Conservation (phyloP, 2,888 invertebrate species). For the Ditula angustiorana region DNA sequence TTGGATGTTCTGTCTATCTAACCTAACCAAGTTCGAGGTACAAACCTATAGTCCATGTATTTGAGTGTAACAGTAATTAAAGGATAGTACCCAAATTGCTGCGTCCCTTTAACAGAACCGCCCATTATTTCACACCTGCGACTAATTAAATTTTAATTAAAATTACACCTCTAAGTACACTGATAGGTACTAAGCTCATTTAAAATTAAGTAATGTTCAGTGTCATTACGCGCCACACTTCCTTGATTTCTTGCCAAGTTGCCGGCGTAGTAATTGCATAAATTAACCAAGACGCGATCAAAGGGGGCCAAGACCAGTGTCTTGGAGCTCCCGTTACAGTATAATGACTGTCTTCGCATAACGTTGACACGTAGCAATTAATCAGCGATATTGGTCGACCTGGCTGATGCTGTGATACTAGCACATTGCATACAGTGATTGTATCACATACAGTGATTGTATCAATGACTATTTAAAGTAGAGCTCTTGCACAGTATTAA, state of each 20-base stretch:
- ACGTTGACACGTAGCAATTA: conserved; percentile 1
- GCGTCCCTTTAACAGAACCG: background rate
- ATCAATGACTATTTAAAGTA: too few species aligned
- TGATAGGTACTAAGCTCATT: conserved; percentile 20
- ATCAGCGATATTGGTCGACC: background rate
- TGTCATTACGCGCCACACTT: conserved; percentile 48
- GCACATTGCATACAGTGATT: too few species aligned
- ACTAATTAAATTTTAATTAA: conserved; percentile 1
- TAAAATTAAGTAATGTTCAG: conserved; percentile 20
- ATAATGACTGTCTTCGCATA: conserved; percentile 34
- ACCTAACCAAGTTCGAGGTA: background rate
- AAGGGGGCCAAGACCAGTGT: conserved; percentile 52
- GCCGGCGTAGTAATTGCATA: conserved; percentile 60
- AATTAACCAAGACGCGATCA: conserved; percentile 64
- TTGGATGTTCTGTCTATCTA: background rate
- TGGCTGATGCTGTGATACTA: background rate
- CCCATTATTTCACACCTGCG: background rate
- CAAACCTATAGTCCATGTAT: background rate
- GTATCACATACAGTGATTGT: too few species aligned
- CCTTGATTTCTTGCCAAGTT: conserved; percentile 58
- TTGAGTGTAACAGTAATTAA: conserved; percentile 3
- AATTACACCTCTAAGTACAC: background rate
- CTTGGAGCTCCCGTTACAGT: conserved; percentile 49
- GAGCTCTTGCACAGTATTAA: too few species aligned
- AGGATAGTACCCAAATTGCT: background rate